Evolutionary conservation across 2,797 vertebrate genomes (phyloP).

Genomic region (Leuciscus waleckii): DNA sequence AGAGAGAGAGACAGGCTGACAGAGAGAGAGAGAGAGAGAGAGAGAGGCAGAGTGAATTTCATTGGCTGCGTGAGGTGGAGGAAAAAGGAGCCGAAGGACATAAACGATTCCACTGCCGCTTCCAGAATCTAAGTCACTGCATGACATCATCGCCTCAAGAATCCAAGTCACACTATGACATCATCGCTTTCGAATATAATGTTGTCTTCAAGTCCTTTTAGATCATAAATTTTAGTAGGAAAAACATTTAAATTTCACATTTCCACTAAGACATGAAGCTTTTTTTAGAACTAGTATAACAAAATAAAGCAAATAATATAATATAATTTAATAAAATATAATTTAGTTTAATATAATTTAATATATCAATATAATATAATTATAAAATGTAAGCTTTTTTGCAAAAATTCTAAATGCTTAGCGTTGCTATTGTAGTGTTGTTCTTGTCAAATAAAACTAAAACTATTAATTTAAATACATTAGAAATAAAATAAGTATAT

Average conservation of each 20-base stretch:
- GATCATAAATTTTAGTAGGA: background rate
- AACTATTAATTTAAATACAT: background rate
- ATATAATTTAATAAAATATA: background rate
- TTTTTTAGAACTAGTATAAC: background rate
- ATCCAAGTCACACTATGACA: conserved; percentile 30
- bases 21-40: conserved; percentile 19
- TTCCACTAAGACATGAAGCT: background rate
- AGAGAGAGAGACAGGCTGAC: background rate
- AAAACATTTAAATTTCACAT: background rate
- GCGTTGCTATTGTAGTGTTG: background rate
- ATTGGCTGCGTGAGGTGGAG: conserved; percentile 19
- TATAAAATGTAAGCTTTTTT: background rate
- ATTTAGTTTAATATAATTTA: no score
- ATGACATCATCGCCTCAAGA: conserved; percentile 26
- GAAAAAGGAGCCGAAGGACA: conserved; percentile 35
- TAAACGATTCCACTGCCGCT: conserved; percentile 5
- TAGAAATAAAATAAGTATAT: background rate
- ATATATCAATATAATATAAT: background rate
- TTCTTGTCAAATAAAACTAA: background rate
- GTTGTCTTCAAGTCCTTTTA: background rate
- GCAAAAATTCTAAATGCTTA: background rate
- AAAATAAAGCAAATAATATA: background rate
- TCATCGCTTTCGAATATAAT: background rate
- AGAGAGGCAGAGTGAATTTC: conserved; percentile 27
- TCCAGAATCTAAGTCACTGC: conserved; percentile 8